Conservation (phyloP, 23 tunicate species). For the Corella eumyota region DNA sequence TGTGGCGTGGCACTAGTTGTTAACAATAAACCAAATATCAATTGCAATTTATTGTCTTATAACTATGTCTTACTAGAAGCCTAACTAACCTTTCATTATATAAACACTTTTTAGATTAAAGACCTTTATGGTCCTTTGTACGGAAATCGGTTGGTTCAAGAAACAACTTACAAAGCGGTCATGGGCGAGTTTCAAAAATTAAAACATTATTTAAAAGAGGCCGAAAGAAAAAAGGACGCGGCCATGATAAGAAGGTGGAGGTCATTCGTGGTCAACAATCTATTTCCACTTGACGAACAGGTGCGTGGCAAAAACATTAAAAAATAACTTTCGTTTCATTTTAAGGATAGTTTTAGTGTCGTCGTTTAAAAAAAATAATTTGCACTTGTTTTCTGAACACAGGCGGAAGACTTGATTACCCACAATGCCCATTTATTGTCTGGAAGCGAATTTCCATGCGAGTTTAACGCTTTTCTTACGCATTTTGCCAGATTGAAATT, state of each 20-base stretch:
- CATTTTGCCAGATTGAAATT: slow-evolving; percentile 46
- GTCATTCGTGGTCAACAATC: slow-evolving; percentile 19
- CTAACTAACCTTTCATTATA: too few relatives aligned
- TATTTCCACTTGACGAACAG: slow-evolving; percentile 60
- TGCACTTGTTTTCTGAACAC: neutral
- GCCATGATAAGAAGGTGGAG: slow-evolving; percentile 70
- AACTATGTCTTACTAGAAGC: too few relatives aligned
- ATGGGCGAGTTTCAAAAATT: slow-evolving; percentile 39
- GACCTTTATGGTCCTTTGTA: slow-evolving; percentile 78
- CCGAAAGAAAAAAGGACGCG: slow-evolving; percentile 38
- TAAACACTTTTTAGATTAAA: too few relatives aligned
- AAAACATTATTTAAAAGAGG: slow-evolving; percentile 37
- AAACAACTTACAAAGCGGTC: slow-evolving; percentile 45
- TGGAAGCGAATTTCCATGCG: slow-evolving; percentile 52
- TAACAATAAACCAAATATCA: too few relatives aligned
- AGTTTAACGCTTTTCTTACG: slow-evolving; percentile 38
- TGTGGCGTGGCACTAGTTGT: too few relatives aligned
- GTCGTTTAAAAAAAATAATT: neutral
- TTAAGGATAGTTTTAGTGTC: neutral
- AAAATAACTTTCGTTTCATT: neutral
- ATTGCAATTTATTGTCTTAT: too few relatives aligned
- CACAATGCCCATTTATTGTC: slow-evolving; percentile 63
- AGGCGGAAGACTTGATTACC: slow-evolving; percentile 47
- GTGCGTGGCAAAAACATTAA: slow-evolving; percentile 4
- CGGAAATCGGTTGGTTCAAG: slow-evolving; percentile 68